Evolutionary conservation across 2,797 vertebrate species (phyloP).

Genomic region (Poecilia wingei): DNA sequence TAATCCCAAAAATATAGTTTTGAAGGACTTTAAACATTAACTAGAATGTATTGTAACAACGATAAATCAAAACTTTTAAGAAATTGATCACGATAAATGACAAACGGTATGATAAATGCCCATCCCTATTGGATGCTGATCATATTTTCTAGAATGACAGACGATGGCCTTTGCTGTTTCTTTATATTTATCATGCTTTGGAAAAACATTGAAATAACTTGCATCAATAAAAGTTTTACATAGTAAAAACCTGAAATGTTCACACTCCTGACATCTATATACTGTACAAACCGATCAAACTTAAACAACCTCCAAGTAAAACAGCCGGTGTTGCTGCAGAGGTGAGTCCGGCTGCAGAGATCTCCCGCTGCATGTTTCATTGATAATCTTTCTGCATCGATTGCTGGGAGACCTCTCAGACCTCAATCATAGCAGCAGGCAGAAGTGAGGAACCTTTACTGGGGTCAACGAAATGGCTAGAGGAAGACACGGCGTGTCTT

Average conservation of each 20-base stretch:
- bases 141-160: background rate
- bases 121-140: background rate
- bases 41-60: too few relatives aligned
- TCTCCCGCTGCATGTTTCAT: conserved; percentile 22
- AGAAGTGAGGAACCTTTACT: conserved; percentile 14
- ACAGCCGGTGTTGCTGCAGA: background rate
- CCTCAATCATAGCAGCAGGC: conserved; percentile 39
- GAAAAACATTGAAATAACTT: background rate
- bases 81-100: too few relatives aligned
- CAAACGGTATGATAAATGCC: too few relatives aligned
- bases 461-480: conserved; percentile 33
- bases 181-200: background rate
- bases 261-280: background rate
- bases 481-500: conserved; percentile 14
- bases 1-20: too few relatives aligned
- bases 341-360: conserved; percentile 1
- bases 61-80: too few relatives aligned
- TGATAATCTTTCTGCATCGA: conserved; percentile 52
- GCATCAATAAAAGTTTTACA: background rate
- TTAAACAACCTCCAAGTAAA: conserved; percentile 11
- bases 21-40: too few relatives aligned
- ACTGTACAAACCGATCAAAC: background rate
- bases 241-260: background rate
- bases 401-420: conserved; percentile 33
- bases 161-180: background rate